Evolutionary conservation across 2,113 vertebrate genomes (phyloP).

Genomic region (Tinamus guttatus): DNA sequence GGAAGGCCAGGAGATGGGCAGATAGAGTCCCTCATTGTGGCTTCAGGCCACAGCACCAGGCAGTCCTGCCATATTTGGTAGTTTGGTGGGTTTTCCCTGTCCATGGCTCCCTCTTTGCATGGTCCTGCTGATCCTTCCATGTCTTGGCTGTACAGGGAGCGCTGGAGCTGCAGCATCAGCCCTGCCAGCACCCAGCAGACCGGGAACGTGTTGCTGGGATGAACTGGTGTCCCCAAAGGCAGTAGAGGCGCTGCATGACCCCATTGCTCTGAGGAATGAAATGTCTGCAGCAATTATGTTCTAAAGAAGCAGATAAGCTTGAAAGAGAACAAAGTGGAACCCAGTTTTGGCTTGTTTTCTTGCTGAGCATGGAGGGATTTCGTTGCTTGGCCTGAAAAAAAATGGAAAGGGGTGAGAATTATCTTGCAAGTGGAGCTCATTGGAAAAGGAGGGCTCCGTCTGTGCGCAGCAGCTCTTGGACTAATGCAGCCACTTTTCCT

Average conservation of each 20-base stretch:
- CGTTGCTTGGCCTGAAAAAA: background rate
- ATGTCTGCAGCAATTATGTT: background rate
- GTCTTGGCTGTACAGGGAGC: background rate
- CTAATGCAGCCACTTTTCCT: background rate
- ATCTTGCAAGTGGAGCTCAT: background rate
- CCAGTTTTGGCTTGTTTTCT: background rate
- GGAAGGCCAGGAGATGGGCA: too few species aligned
- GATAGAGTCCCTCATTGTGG: background rate
- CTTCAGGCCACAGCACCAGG: background rate
- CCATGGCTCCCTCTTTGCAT: background rate
- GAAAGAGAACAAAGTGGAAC: background rate
- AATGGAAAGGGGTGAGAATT: background rate
- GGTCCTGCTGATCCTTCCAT: background rate
- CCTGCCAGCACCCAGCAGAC: background rate
- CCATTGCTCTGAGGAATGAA: background rate
- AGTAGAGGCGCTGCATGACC: background rate
- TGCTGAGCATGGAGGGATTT: background rate
- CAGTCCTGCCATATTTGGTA: background rate
- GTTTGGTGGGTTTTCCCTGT: background rate
- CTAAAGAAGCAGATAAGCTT: conserved; percentile 14
- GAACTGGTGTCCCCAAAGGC: background rate
- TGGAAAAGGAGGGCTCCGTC: background rate
- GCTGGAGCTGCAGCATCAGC: background rate
- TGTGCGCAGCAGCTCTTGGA: background rate
- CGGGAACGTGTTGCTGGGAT: background rate